phyloP scores from a whole-genome alignment of 2,113 vertebrate species.

The Actenoides hombroni region DNA sequence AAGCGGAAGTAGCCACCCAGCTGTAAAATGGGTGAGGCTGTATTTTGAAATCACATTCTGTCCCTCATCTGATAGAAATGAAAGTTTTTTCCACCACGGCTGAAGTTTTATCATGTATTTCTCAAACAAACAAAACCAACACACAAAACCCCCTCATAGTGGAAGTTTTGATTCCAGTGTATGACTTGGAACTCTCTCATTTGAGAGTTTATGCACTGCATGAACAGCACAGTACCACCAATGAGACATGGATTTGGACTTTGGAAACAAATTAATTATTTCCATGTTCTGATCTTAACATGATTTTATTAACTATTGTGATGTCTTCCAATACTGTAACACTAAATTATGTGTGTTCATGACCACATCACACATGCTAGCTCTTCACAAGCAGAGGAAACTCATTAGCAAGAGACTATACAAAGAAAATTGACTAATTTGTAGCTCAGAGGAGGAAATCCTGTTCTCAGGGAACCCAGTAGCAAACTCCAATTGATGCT shows the following conservation, averaged over 20 bases:
- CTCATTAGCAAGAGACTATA: not conserved
- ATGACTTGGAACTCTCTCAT: not conserved
- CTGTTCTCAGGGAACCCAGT: not conserved
- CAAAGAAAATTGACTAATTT: not conserved
- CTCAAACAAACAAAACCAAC: too few species aligned
- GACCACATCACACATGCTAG: not conserved
- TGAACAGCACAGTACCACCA: not conserved
- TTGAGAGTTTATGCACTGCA: not conserved
- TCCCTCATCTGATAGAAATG: not conserved
- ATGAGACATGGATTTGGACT: not conserved
- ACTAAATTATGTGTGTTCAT: not conserved
- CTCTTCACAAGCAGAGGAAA: not conserved
- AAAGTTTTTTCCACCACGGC: not conserved
- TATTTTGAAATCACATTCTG: not conserved
- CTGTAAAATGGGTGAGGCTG: not conserved
- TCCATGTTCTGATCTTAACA: not conserved
- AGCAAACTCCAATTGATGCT: not conserved
- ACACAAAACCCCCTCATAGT: not conserved
- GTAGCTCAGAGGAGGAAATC: not conserved
- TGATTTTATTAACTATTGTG: not conserved
- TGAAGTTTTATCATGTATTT: not conserved
- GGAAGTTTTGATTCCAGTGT: not conserved
- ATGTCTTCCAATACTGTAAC: not conserved
- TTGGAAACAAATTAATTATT: not conserved
- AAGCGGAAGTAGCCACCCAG: not conserved